A percentile compares a stretch with the other conserved stretches of the same genome.
Conservation (phyloP, 1,140 invertebrate species). For the Heliconius congener region DNA sequence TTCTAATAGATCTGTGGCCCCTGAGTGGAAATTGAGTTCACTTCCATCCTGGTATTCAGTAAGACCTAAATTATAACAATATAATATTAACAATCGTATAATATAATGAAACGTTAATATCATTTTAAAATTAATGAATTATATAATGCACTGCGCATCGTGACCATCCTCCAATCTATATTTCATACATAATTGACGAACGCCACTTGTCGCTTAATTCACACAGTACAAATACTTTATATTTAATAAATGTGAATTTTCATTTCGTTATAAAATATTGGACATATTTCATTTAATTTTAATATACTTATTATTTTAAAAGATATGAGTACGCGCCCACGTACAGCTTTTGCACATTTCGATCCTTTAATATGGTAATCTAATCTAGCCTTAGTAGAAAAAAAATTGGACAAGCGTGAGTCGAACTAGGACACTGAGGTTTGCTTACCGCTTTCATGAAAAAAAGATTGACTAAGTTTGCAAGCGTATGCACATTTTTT, state of each 20-base stretch:
- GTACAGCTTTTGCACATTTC: too few species aligned
- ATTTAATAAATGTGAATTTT: constrained; percentile 13
- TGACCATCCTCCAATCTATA: constrained; percentile 20
- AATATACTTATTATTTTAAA: neutral
- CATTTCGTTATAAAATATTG: constrained; percentile 8
- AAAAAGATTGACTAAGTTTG: too few species aligned
- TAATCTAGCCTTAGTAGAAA: too few species aligned
- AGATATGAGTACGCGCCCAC: neutral
- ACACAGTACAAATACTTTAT: constrained; percentile 16
- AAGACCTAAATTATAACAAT: neutral
- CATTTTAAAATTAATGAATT: constrained; percentile 6
- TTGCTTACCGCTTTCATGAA: too few species aligned
- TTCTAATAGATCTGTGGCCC: too few species aligned
- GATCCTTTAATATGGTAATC: too few species aligned
- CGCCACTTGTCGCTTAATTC: neutral
- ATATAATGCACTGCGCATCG: constrained; percentile 5
- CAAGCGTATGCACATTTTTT: too few species aligned
- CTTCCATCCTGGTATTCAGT: too few species aligned
- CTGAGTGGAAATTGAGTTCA: too few species aligned
- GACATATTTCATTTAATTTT: neutral
- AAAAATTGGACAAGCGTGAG: too few species aligned
- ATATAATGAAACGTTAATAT: neutral
- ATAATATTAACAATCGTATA: neutral
- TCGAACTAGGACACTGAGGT: too few species aligned
- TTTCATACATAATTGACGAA: constrained; percentile 46